These are phyloP conservation scores for Ptychoptera contaminata DNA, from an alignment of 2,888 invertebrate species.

Conservation along the genomic window DNA sequence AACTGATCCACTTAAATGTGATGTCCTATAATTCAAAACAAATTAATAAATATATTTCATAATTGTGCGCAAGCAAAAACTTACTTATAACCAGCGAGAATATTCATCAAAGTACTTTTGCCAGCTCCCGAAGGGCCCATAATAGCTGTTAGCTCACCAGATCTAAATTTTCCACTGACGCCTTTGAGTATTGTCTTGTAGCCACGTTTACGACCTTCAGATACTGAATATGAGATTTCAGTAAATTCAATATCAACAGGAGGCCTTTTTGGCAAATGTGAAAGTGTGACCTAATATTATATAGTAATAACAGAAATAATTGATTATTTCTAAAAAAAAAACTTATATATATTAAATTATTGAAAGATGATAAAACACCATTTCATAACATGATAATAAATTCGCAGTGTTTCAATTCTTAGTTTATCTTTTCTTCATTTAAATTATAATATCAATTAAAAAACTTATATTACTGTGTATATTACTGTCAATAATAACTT, in stretches of 20 bases:
- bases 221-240: constrained; percentile 76
- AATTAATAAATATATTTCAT: constrained; percentile 2
- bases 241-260: constrained; percentile 83
- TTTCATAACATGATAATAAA: too few relatives aligned
- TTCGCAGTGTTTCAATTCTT: too few relatives aligned
- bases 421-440: too few relatives aligned
- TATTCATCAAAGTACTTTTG: constrained; percentile 76
- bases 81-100: constrained; percentile 76
- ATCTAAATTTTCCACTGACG: constrained; percentile 74
- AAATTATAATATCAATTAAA: too few relatives aligned
- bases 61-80: constrained; percentile 17
- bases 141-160: constrained; percentile 86
- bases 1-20: constrained; percentile 70
- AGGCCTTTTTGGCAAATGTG: constrained; percentile 70
- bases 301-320: too few relatives aligned
- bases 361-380: neutral
- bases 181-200: constrained; percentile 77
- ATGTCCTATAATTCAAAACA: constrained; percentile 44
- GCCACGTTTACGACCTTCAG: constrained; percentile 64
- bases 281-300: constrained; percentile 34
- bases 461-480: too few relatives aligned
- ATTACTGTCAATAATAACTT: too few relatives aligned
- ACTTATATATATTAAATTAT: neutral
- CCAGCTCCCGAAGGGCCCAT: constrained; percentile 83
- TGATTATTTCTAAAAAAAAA: neutral